Base-by-base conservation (phyloP, 2,888 invertebrate species). In the Thymelicus sylvestris region DNA sequence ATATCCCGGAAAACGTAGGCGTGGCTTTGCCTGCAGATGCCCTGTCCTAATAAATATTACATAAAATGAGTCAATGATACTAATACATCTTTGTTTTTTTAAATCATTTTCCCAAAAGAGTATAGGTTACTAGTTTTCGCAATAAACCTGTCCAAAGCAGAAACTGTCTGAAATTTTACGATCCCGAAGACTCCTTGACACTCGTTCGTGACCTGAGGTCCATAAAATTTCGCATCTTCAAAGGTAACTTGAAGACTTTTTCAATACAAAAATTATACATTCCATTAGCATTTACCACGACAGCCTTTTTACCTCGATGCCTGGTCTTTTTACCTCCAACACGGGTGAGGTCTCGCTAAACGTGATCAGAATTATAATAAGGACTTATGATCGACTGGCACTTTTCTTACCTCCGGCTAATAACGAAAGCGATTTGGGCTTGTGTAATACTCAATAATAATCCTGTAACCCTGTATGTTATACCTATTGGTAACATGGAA, bases 211-310 rank as follows among this genome's bases (percentile, higher is more conserved):
- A 47, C 31, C 47, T 19, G 47, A 47, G n/a, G 55, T 44, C 55
- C 39, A 24, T 52, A 55, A 55, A 55, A 55, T 62, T 44, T 55
- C 52, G 31, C 55, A 68, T 55, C 68, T 60, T 15, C 52, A 68
- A 68, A 63, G 31, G 55, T 63, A 55, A 41, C 47, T 47, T 63
- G 57, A 63, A 24, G 63, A 57, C n/a, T 52, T 68, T 67, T 68
- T 67, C 69, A 64, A 64, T 69, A 64, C 63, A 69, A 69, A 59
- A 65, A 65, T 73, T 72, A 72, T 72, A 67, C 73, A 72, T 70
- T 72, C 62, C 50, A 73, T 73, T 72, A 72, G 66, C 72, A 73
- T 74, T 66, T 64, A 70, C 60, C 67, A 55, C 66, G 67, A 69
- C 72, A 71, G 71, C 69, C 68, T 73, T 74, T 72, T 68, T 44